Percentiles rank a stretch among this genome's conserved stretches.
These are phyloP conservation scores for Eueides isabella DNA, from an alignment of 1,140 invertebrate genomes.

Conservation along the genomic window DNA sequence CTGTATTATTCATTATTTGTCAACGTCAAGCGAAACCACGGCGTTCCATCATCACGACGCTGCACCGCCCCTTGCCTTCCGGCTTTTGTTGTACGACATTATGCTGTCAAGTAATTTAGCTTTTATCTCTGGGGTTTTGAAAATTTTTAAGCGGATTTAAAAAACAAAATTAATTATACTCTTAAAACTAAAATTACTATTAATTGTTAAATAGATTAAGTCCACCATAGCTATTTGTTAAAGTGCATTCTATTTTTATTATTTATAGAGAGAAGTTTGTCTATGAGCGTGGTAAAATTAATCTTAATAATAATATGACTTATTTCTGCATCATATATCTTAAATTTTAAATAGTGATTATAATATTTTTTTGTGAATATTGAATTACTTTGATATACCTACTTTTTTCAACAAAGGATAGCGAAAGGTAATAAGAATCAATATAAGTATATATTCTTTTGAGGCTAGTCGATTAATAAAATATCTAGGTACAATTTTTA, in stretches of 20 bases:
- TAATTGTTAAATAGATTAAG: conserved; percentile 6
- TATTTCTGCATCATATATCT: no score
- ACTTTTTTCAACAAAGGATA: no score
- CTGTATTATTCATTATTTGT: conserved; percentile 34
- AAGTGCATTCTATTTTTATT: neutral
- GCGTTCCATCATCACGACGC: conserved; percentile 31
- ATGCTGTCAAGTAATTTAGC: conserved; percentile 25
- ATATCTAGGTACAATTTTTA: no score
- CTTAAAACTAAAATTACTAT: neutral
- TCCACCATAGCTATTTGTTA: neutral
- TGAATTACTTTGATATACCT: no score
- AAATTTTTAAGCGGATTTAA: neutral
- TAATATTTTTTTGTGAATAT: no score
- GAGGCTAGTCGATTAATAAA: no score
- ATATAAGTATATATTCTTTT: no score
- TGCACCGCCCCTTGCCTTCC: conserved; percentile 41
- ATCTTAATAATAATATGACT: no score
- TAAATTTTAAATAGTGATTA: no score
- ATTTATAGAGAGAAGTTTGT: neutral
- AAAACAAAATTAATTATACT: neutral
- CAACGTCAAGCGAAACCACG: conserved; percentile 33
- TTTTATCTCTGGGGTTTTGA: neutral
- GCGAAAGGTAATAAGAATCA: no score
- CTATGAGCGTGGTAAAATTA: neutral
- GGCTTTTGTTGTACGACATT: conserved; percentile 31